phyloP scores from a whole-genome alignment of 2,888 invertebrate genomes.

The Dexiosoma caninum region DNA sequence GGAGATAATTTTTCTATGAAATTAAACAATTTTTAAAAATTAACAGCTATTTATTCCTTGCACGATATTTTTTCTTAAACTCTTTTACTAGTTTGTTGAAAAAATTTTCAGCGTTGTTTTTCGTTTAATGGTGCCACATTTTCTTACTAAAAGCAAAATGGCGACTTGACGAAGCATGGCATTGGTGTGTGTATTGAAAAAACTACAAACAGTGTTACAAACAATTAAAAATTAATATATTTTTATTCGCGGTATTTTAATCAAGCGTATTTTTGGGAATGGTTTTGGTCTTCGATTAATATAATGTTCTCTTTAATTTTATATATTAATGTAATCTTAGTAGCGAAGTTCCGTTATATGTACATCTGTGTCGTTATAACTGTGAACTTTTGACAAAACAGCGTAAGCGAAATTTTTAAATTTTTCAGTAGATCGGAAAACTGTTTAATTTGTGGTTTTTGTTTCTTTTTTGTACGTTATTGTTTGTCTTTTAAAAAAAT shows the following conservation, averaged over 20 bases:
- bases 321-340: too few species aligned
- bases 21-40: slow-evolving; percentile 53
- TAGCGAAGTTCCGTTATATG: too few species aligned
- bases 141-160: slow-evolving; percentile 43
- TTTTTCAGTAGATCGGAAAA: too few species aligned
- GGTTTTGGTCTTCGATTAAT: slow-evolving; percentile 16
- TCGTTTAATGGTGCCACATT: slow-evolving; percentile 45
- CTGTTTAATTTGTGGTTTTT: too few species aligned
- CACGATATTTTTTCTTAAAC: slow-evolving; percentile 53
- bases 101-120: slow-evolving; percentile 60
- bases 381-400: too few species aligned
- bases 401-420: too few species aligned
- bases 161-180: slow-evolving; percentile 50
- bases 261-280: background rate
- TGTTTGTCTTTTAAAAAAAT: too few species aligned
- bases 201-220: slow-evolving; percentile 25
- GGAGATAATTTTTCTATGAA: slow-evolving; percentile 3
- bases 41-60: slow-evolving; percentile 52
- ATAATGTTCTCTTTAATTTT: background rate
- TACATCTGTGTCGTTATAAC: too few species aligned
- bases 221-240: background rate
- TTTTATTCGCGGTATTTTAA: background rate
- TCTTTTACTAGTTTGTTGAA: slow-evolving; percentile 50
- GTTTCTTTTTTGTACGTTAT: too few species aligned
- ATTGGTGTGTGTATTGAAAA: slow-evolving; percentile 59